Percentiles rank a stretch among this genome's conserved stretches.
These are phyloP conservation scores for Callaeas wilsoni DNA, from an alignment of 2,113 vertebrate species.

Conservation along the genomic window DNA sequence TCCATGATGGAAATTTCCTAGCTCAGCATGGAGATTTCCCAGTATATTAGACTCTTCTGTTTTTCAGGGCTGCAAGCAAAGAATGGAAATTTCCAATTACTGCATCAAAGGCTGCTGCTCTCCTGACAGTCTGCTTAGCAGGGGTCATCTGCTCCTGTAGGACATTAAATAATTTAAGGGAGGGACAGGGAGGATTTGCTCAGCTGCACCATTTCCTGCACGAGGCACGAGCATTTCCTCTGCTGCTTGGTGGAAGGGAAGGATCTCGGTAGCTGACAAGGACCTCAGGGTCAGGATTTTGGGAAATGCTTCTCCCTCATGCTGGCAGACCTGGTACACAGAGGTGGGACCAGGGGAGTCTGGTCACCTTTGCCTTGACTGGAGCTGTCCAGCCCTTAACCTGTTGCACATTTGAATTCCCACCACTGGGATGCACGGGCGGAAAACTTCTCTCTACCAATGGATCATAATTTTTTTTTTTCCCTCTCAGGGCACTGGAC, in stretches of 20 bases:
- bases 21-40: conserved; percentile 72
- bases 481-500: neutral
- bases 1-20: conserved; percentile 80
- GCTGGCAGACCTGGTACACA: neutral
- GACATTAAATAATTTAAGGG: conserved; percentile 75
- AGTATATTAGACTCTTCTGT: conserved; percentile 71
- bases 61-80: conserved; percentile 75
- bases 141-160: conserved; percentile 75
- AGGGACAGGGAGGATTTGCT: conserved; percentile 50
- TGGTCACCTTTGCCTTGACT: rapidly evolving
- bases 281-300: neutral
- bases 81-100: conserved; percentile 84
- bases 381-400: neutral
- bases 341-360: neutral
- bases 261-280: rapidly evolving
- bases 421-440: neutral
- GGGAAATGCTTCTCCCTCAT: neutral
- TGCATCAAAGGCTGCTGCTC: conserved; percentile 76
- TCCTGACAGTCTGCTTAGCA: conserved; percentile 74
- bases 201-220: conserved; percentile 2
- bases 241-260: neutral
- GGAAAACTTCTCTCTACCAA: neutral
- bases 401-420: neutral
- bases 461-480: neutral
- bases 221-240: conserved; percentile 28